Base-by-base conservation (phyloP, 1,140 invertebrate genomes). In the Hetaerina americana region DNA sequence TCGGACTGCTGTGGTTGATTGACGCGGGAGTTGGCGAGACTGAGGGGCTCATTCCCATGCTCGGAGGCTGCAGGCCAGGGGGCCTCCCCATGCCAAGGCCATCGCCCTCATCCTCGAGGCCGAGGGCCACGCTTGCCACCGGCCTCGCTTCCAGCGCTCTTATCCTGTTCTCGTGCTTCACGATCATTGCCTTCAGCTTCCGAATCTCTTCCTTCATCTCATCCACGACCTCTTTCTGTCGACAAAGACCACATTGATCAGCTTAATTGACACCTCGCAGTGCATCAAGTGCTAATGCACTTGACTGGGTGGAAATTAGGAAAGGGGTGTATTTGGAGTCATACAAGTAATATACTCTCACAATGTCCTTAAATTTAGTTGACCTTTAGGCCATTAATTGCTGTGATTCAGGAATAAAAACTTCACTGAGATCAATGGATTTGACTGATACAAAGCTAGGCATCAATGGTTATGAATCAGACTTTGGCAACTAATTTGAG, bases 131-230 rank as follows among this genome's bases (percentile, higher is more conserved):
- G 10, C 10, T 71, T 15, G 74, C 76, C n/a, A 76, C 77, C 22
- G 78, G 66, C 69, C 78, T 79, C 26, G 87, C 87, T 77, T 93
- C 91, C 10, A 93, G 78, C 15, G 89, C 85, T 71, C 89, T 83
- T 77, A 93, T 92, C 73, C 95, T 86, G 75, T 94, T 94, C 81
- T 98, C 95, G 78, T 98, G 95, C 77, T 96, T 96, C 3, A 97
- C 90, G 74, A 97, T 92, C 77, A 96, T 92, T 2, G 93, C 90
- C 80, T 97, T 97, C 72, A 97, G 82, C 80, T 94, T 95, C 67
- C 93, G 87, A 75, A 95, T 92, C 79, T 95, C 92, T 76, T 92
- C 90, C 28, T 88, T 85, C 73, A 94, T 88, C 77, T 95, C 93
- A 75, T 94, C 92, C 15, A 95, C 80, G 73, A 87, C 83, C 73